Evolutionary conservation across 1,140 invertebrate genomes (phyloP), one percentile per base, ranked within the genome.

Genomic region (Limonius californicus): DNA sequence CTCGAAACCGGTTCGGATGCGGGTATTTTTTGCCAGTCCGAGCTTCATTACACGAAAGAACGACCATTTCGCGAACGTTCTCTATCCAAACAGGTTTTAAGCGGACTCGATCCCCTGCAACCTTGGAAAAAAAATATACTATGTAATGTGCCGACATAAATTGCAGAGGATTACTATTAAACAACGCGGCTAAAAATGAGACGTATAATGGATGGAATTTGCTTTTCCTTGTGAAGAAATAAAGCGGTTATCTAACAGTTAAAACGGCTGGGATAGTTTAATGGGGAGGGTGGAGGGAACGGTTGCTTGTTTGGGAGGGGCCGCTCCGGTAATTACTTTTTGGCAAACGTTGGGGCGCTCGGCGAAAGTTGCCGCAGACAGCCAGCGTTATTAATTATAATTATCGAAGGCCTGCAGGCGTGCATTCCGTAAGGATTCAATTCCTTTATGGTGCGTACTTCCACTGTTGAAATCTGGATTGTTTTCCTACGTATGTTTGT

Each of bases 241-340:
- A 50, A 50, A 50, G 45, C 16, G n/a, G 45, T 50, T 50, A 39
- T 14, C 35, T 39, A 18, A 18, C n/a, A 45, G 43, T 45, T 50
- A 2, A 18, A 19, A 19, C 8, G 15, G 42, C 42, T n/a, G 45
- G 20, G 12, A 18, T 50, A 19, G 45, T 50, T 50, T 50, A 50
- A 50, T 50, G 1, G 45, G 15, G 2, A 19, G 45, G 45, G 45
- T 2, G 45, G 45, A 14, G 45, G 45, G 14, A 50, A 50, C 45
- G 45, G 3, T 12, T 2, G 4, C 8, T 12, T 12, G 45, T 50
- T 45, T 16, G 45, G 45, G 16, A 19, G 45, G 16, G 45, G n/a
- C 45, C 14, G 14, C 16, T 50, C 14, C 20, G 9, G 20, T 50
- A 50, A 50, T 50, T 50, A 14, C 45, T 50, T 50, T 50, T 50